These are phyloP conservation scores for Elephantulus edwardii DNA, from an alignment of 2,113 vertebrate genomes.

Conservation along the genomic window DNA sequence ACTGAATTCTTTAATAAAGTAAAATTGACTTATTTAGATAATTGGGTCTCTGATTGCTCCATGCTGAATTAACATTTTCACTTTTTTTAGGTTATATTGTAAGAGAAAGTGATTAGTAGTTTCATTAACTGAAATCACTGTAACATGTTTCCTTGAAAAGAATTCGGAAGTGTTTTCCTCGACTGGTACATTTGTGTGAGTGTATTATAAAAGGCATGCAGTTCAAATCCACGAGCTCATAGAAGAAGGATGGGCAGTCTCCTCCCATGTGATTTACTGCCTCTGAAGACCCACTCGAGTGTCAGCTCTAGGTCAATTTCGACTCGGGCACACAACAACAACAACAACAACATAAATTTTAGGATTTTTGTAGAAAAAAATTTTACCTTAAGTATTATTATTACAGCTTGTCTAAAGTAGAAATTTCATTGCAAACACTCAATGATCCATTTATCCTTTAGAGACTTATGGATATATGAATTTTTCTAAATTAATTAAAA, in stretches of 20 bases:
- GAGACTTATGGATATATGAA: background rate
- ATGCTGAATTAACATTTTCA: slow-evolving; percentile 17
- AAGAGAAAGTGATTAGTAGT: no score
- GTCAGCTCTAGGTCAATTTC: no score
- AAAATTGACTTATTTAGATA: background rate
- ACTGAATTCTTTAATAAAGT: background rate
- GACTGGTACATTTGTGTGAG: background rate
- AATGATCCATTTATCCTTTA: background rate
- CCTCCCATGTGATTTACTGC: no score
- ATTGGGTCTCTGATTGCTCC: background rate
- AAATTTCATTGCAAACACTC: background rate
- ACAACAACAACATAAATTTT: no score
- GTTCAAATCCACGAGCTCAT: no score
- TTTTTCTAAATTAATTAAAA: slow-evolving; percentile 9
- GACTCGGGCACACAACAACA: no score
- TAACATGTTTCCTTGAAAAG: background rate
- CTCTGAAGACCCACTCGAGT: no score
- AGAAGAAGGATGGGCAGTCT: no score
- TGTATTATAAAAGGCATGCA: background rate
- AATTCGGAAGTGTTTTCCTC: background rate
- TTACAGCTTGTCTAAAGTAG: background rate
- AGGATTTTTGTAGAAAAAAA: slow-evolving; percentile 2
- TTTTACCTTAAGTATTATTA: background rate
- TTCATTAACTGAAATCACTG: slow-evolving; percentile 35
- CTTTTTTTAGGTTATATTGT: no score